Base-by-base conservation (phyloP, 2,888 invertebrate species). In the Apantesis nais region DNA sequence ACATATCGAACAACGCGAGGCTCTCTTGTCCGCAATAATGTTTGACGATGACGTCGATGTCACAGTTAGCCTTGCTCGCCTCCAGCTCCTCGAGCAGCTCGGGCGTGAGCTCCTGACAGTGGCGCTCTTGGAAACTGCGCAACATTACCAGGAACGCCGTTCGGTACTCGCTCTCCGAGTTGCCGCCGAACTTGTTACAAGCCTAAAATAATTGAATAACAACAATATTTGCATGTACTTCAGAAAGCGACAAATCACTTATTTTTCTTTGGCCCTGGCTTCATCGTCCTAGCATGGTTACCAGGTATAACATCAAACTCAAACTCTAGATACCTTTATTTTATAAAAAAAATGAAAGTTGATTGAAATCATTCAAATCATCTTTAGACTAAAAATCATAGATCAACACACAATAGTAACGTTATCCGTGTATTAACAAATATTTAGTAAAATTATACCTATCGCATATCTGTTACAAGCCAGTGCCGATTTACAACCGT, bases 1-100 rank as follows among this genome's bases (percentile, higher is more conserved):
- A 95, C 95, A 84, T 90, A 58, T 96, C 95, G 69, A 92, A 93
- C 25, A 95, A 88, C 81, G 95, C 88, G 66, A 88, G 78, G 25
- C 90, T 84, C 72, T 92, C 91, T 77, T 90, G 85, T 0, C 68
- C 63, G 83, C 90, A 91, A 83, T 90, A 90, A 3, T 83, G 78
- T 80, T 88, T 76, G 74, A 92, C 78, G 71, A 95, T 71, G 63
- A 88, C 83, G 67, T 90, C 92, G 8, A 93, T 77, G 72, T 86
- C 82, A 77, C 71, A 69, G 31, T 12, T 34, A 48, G 81, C 71
- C 25, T 48, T 52, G 75, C 74, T 44, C 61, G 72, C 41, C 62
- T 61, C 72, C 75, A 74, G 66, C 73, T 74, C 77, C 61, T 63
- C 68, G 76, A 67, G 60, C 74, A 64, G 61, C 39, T 68, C 65